Evolutionary conservation across 2,113 vertebrate genomes (phyloP), one percentile per base, ranked within the genome.

Genomic region (Bungarus multicinctus): DNA sequence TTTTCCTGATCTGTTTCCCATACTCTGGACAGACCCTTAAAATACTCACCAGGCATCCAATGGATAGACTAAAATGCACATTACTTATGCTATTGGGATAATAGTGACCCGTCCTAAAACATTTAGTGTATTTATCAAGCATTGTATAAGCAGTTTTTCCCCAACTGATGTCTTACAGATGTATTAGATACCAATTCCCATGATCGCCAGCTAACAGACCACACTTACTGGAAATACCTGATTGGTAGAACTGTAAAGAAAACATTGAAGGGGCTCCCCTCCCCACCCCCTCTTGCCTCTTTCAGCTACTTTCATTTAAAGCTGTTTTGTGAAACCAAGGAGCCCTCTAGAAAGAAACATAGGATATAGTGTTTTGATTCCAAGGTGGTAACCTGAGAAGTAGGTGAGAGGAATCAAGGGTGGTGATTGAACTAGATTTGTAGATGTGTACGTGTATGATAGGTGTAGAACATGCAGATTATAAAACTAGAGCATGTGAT

Each of bases 401-500:
- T 64, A 43, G 14, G 64, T n/a, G n/a, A 90, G 23, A 43, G 86
- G 81, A 90, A 64, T 93, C 81, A 90, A 16, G 27, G 9, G n/a
- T 53, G 86, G 30, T 90, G 30, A 87, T 50, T 50, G 47, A 50
- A 30, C 54, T 90, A 47, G n/a, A 86, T 93, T 87, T 90, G 52
- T 90, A 57, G 45, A 55, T 90, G n/a, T 93, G 88, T 93, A 87
- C 34, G 60, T 90, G 55, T 43, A 43, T 93, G 47, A 87, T 90
- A 50, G 89, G 55, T 64, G 45, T 93, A 81, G 89, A 47, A 69
- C 89, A 30, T 90, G 92, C 89, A 22, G 47, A 47, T 87, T 64
- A 93, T 90, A 93, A 87, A 90, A 93, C 81, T 9, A 45, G 92
- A 81, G 89, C 90, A 89, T 86, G 88, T 89, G 50, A 53, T 30